Percentiles rank a stretch among this genome's conserved stretches.
These are phyloP conservation scores for Lethocerus indicus DNA, from an alignment of 1,140 invertebrate species.

Conservation along the genomic window DNA sequence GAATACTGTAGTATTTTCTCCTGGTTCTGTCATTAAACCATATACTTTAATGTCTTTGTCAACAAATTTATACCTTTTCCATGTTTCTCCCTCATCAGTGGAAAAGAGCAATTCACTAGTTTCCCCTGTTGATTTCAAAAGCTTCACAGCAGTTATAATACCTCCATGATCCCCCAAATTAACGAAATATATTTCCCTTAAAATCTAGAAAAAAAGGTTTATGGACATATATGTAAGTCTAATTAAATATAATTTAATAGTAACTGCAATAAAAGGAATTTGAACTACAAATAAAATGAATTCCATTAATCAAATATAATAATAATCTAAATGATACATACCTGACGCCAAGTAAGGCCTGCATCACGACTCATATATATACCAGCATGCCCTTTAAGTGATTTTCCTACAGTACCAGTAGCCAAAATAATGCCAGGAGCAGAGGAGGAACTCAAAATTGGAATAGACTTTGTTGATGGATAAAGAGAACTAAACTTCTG, in stretches of 20 bases:
- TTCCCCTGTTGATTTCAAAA: slow-evolving; percentile 51
- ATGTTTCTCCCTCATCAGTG: slow-evolving; percentile 67
- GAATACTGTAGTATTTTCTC: slow-evolving; percentile 79
- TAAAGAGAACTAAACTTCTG: slow-evolving; percentile 72
- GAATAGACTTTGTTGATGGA: slow-evolving; percentile 53
- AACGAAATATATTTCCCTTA: slow-evolving; percentile 73
- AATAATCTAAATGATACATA: slow-evolving; percentile 22
- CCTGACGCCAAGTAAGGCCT: slow-evolving; percentile 66
- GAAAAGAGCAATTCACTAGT: slow-evolving; percentile 69
- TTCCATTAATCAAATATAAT: not conserved
- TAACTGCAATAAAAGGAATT: too few relatives aligned
- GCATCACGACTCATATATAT: slow-evolving; percentile 65
- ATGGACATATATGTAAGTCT: too few relatives aligned
- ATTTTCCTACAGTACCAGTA: slow-evolving; percentile 60
- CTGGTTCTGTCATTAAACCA: slow-evolving; percentile 79
- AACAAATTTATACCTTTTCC: slow-evolving; percentile 52
- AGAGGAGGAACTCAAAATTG: slow-evolving; percentile 73
- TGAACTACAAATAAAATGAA: not conserved
- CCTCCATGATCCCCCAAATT: slow-evolving; percentile 84
- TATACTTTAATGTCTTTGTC: slow-evolving; percentile 57
- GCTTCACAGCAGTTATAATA: slow-evolving; percentile 64
- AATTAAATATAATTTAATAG: too few relatives aligned
- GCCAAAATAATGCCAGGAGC: slow-evolving; percentile 78
- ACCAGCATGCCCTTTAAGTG: slow-evolving; percentile 60
- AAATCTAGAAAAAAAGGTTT: slow-evolving; percentile 25